phyloP scores from a whole-genome alignment of 2,888 invertebrate species.

The Xestobium rufovillosum region DNA sequence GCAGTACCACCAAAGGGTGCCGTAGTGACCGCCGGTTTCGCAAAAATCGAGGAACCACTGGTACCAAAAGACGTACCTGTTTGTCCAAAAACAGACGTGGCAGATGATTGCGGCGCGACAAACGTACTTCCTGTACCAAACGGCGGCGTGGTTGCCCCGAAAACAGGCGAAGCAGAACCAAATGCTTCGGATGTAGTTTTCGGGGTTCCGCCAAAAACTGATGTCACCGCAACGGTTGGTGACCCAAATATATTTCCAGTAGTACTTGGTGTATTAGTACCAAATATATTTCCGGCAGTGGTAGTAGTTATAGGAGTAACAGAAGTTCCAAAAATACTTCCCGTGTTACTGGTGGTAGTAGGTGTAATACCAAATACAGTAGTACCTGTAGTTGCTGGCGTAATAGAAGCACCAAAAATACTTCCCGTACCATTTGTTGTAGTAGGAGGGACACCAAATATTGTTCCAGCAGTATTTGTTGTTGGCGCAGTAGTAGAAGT shows the following conservation, averaged over 20 bases:
- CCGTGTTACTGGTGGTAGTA: slow-evolving; percentile 8
- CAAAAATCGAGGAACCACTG: too few relatives aligned
- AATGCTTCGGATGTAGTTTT: background rate
- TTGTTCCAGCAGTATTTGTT: background rate
- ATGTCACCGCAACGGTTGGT: slow-evolving; percentile 8
- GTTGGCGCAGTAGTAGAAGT: slow-evolving; percentile 5
- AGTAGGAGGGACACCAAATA: background rate
- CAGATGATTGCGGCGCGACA: background rate
- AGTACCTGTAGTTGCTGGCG: slow-evolving; percentile 11
- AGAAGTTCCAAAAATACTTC: slow-evolving; percentile 18
- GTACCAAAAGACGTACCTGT: slow-evolving; percentile 3
- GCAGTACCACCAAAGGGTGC: slow-evolving; percentile 3
- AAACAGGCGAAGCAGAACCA: background rate
- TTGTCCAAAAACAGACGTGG: background rate
- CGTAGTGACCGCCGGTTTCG: background rate
- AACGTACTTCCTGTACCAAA: background rate
- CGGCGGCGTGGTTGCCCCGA: background rate
- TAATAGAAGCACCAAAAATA: slow-evolving; percentile 15
- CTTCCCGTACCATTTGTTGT: slow-evolving; percentile 15
- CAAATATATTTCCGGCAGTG: slow-evolving; percentile 23
- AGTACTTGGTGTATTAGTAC: slow-evolving; percentile 8
- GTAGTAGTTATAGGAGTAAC: slow-evolving; percentile 15
- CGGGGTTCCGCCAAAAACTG: slow-evolving; percentile 3
- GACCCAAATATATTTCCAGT: slow-evolving; percentile 25
- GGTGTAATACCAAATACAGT: slow-evolving; percentile 12